A percentile compares a stretch with the other conserved stretches of the same genome.
These are phyloP conservation scores for Heliconius ethilla DNA, from an alignment of 2,888 invertebrate genomes.

Conservation along the genomic window DNA sequence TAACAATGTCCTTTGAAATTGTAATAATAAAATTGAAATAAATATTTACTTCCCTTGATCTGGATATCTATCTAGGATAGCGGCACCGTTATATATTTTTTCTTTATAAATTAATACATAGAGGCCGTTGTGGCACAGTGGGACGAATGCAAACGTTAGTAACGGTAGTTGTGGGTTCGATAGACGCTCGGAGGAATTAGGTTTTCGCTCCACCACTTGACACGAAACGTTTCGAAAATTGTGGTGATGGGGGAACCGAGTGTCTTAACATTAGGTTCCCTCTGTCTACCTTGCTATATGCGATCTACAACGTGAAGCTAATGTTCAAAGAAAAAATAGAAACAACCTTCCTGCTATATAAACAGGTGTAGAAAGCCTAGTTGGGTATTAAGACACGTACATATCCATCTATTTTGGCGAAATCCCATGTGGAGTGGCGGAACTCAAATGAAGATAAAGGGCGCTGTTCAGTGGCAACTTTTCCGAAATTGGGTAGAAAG, in stretches of 20 bases:
- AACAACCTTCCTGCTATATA: too few species aligned
- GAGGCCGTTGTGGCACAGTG: not conserved
- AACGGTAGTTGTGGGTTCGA: not conserved
- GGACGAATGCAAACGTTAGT: not conserved
- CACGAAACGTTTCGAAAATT: not conserved
- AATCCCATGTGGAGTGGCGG: too few species aligned
- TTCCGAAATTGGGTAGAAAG: too few species aligned
- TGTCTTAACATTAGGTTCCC: not conserved
- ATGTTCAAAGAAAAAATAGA: too few species aligned
- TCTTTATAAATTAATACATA: not conserved
- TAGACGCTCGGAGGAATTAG: not conserved
- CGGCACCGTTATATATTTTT: not conserved
- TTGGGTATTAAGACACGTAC: too few species aligned
- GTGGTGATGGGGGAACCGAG: not conserved
- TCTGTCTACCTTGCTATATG: not conserved
- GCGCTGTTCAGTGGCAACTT: too few species aligned
- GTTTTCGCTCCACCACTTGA: not conserved
- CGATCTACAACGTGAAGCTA: not conserved
- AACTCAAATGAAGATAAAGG: too few species aligned
- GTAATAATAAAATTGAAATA: not conserved
- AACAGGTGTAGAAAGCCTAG: too few species aligned
- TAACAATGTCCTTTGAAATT: not conserved
- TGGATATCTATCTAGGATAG: conserved; percentile 7
- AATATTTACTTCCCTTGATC: not conserved
- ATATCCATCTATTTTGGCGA: too few species aligned